Evolutionary conservation across 2,888 invertebrate species (phyloP).

Genomic region (Drosophila meridiana): DNA sequence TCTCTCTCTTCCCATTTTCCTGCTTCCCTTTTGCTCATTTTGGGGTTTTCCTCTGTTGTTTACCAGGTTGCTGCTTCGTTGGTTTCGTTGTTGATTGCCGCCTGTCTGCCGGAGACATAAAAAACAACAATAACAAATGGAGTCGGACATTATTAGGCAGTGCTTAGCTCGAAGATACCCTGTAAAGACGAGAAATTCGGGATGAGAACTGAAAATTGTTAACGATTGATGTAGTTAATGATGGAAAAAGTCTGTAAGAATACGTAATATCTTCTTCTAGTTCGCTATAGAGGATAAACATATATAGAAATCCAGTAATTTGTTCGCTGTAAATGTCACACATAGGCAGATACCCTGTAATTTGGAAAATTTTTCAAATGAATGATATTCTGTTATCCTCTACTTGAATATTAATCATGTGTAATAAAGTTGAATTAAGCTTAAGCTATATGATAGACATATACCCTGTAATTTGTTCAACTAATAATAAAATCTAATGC

Average conservation of each 20-base stretch:
- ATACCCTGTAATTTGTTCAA: background rate
- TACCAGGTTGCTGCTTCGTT: slow-evolving; percentile 72
- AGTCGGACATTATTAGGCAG: no score
- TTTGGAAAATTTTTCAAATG: background rate
- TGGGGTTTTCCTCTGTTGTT: slow-evolving; percentile 57
- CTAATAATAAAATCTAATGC: no score
- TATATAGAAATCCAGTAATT: background rate
- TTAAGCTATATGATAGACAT: background rate
- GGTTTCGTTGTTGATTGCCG: slow-evolving; percentile 76
- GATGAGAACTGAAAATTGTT: background rate
- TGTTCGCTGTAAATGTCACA: background rate
- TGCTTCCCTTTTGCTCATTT: slow-evolving; percentile 15
- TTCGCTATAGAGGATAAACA: background rate
- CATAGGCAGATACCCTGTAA: background rate
- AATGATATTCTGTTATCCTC: background rate
- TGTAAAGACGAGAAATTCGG: background rate
- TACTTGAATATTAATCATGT: background rate
- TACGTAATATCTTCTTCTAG: background rate
- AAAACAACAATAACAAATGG: slow-evolving; percentile 14
- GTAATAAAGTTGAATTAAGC: background rate
- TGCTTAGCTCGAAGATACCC: background rate
- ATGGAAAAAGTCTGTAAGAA: background rate
- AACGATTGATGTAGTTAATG: background rate
- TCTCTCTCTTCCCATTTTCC: background rate
- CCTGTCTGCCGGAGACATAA: slow-evolving; percentile 56